Evolutionary conservation across 2,797 vertebrate species (phyloP), one percentile per base, ranked within the genome.

Genomic region (Macrochelys suwanniensis): DNA sequence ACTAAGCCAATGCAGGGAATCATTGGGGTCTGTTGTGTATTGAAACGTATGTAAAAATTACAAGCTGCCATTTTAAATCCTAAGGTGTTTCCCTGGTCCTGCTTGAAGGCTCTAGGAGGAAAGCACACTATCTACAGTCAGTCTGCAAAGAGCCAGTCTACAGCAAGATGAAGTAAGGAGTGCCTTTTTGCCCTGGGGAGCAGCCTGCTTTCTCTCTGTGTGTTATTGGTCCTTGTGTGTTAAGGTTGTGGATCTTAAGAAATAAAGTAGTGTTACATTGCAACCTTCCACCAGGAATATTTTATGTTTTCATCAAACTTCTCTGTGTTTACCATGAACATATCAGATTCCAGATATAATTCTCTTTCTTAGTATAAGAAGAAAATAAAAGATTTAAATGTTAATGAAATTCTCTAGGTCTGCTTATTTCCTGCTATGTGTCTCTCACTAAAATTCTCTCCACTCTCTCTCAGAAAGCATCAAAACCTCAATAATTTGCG

Each of bases 391-490:
- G 50, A 45, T 77, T 83, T 49, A 85, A 68, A 31, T 51, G 31
- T 85, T 94, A 84, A 61, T 31, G 79, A 79, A 92, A 90, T 91
- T 91, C 61, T 16, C 26, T 89, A 37, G 53, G 4, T 89, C 76
- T 85, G 42, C 83, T 88, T 37, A 83, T 87, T 91, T 92, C 17
- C 31, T 92, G 31, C 2, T 19, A 85, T 49, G 25, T 49, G 15
- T 77, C 25, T 77, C 74, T 49, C 25, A 16, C 25, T 49, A 77
- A 77, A 77, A 47, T 49, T 26, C 7, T 77, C 74, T 77, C 71
- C 71, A 25, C 11, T 42, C 71, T 74, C 5, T 15, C 45, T 12
- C 74, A 49, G 45, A 47, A 77, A 47, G 45, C 26, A 77, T 31
- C 74, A 77, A 77, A 77, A 77, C 26, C 74, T 77, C 23, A 47